A percentile compares a stretch with the other conserved stretches of the same genome.
These are phyloP conservation scores for Tiliacea aurago DNA, from an alignment of 2,888 invertebrate genomes.

Conservation along the genomic window DNA sequence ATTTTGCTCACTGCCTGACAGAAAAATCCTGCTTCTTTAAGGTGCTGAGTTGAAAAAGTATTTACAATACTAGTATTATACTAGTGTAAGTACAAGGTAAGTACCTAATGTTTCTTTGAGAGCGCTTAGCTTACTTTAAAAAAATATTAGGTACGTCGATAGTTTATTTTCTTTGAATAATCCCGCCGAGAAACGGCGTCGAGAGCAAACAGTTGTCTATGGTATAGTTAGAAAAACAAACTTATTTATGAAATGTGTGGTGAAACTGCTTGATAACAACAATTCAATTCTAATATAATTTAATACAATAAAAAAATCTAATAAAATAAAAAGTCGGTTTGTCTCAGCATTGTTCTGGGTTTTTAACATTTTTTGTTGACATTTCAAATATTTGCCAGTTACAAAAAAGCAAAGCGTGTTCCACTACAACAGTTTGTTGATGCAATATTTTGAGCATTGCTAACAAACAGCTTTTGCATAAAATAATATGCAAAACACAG, in stretches of 20 bases:
- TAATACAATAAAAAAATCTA: neutral
- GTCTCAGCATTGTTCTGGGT: no score
- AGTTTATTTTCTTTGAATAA: slow-evolving; percentile 22
- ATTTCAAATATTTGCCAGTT: neutral
- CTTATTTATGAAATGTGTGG: neutral
- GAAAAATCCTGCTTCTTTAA: no score
- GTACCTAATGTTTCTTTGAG: no score
- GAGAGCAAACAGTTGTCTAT: slow-evolving; percentile 33
- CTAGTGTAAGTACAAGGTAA: no score
- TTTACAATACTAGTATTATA: no score
- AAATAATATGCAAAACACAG: neutral
- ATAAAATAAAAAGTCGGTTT: no score
- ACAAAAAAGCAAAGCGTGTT: slow-evolving; percentile 35
- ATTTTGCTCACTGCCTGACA: no score
- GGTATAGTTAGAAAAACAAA: neutral
- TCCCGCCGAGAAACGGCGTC: slow-evolving; percentile 24
- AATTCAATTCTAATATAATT: neutral
- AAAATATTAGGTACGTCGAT: neutral
- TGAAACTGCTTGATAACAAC: neutral
- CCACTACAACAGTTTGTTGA: neutral
- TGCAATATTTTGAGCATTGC: slow-evolving; percentile 3
- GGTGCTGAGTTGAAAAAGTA: no score
- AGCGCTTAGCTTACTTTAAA: no score
- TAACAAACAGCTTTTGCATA: neutral
- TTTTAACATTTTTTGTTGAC: neutral